Evolutionary conservation across 2,888 invertebrate genomes (phyloP).

Genomic region (Drosophila barbarae): DNA sequence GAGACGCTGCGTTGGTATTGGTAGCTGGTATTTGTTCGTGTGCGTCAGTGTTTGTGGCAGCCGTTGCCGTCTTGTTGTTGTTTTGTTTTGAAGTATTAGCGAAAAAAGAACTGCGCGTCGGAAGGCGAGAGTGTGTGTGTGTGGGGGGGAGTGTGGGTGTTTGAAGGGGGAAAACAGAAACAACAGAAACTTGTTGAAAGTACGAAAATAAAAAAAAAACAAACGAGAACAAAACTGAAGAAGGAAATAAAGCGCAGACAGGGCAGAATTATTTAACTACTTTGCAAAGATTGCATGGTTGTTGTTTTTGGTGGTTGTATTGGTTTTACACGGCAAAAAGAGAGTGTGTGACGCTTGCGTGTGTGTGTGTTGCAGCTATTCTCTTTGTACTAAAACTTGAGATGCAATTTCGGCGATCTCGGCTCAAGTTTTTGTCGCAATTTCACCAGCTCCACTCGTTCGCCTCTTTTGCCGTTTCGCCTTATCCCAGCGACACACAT

Average conservation of each 20-base stretch:
- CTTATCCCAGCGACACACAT: slow-evolving; percentile 67
- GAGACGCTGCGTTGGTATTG: slow-evolving; percentile 41
- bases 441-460: slow-evolving; percentile 57
- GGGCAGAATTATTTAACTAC: slow-evolving; percentile 76
- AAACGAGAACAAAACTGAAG: slow-evolving; percentile 44
- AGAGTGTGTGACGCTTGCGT: slow-evolving; percentile 16
- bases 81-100: slow-evolving; percentile 61
- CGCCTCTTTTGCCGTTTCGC: slow-evolving; percentile 39
- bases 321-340: slow-evolving; percentile 25
- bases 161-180: slow-evolving; percentile 61
- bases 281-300: slow-evolving; percentile 69
- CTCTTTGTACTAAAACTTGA: slow-evolving; percentile 40
- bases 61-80: slow-evolving; percentile 35
- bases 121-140: slow-evolving; percentile 28
- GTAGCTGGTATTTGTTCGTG: slow-evolving; percentile 44
- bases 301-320: slow-evolving; percentile 55
- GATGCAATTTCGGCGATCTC: slow-evolving; percentile 25
- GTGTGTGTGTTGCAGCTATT: slow-evolving; percentile 23
- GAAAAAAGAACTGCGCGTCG: slow-evolving; percentile 73
- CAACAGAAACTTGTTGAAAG: slow-evolving; percentile 73
- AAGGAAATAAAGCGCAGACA: slow-evolving; percentile 76
- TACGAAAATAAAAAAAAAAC: slow-evolving; percentile 48
- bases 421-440: slow-evolving; percentile 40
- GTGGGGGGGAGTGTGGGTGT: slow-evolving; percentile 23
- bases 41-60: slow-evolving; percentile 49